Conservation (phyloP, 92 coral and sea anemone genomes). For the Palythoa grandis region DNA sequence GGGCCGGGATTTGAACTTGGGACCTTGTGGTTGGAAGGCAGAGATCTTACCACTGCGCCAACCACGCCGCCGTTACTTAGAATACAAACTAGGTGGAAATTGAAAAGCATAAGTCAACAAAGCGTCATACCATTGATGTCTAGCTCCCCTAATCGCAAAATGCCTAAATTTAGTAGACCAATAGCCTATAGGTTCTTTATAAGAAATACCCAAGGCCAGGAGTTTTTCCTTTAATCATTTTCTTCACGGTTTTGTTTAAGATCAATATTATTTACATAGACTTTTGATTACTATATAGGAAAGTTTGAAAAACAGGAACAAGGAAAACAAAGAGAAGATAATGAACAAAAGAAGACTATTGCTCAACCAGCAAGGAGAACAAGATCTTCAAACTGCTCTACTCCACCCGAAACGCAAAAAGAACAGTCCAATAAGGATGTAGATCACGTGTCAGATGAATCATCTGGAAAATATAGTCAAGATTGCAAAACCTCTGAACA, state of each 20-base stretch:
- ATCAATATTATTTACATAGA: not conserved
- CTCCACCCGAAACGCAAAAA: not conserved
- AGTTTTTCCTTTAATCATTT: not conserved
- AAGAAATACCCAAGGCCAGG: no score
- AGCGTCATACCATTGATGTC: no score
- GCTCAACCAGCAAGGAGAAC: slow-evolving; percentile 14
- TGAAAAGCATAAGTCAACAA: no score
- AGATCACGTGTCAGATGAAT: not conserved
- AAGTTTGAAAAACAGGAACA: not conserved
- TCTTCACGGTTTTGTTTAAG: not conserved
- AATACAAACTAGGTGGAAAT: no score
- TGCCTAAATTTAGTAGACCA: no score
- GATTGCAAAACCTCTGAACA: not conserved
- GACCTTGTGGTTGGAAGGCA: no score
- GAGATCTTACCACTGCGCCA: no score
- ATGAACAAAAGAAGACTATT: not conserved
- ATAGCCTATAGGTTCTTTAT: no score
- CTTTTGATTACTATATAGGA: not conserved
- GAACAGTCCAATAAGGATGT: not conserved
- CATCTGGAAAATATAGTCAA: not conserved
- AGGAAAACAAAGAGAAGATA: not conserved
- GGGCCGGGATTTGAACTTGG: no score
- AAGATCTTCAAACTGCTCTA: not conserved
- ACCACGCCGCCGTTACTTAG: no score
- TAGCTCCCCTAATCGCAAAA: no score